Base-by-base conservation (phyloP, 1,140 invertebrate genomes). In the Rhopalosiphum maidis region DNA sequence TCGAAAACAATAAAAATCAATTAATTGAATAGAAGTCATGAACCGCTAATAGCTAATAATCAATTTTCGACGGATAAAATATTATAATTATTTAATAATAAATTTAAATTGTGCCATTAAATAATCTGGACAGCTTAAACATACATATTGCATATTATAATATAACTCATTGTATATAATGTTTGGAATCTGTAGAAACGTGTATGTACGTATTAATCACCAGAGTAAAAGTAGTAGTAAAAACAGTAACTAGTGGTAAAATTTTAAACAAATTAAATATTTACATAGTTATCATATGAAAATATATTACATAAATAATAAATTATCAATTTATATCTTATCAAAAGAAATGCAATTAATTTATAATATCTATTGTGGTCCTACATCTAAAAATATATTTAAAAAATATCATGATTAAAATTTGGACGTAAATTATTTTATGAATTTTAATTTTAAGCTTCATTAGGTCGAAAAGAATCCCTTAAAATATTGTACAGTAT, bases 21-120 rank as follows among this genome's bases (percentile, higher is more conserved):
- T 77, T 18, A 77, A 35, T 15, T n/a, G 15, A 77, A n/a, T 22
- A 77, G 15, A 77, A 77, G 60, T 77, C 60, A n/a, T 77, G 30
- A n/a, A 77, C 60, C 60, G 5, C 30, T 77, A 6, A 77, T n/a
- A 77, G 60, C 60, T n/a, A 18, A 77, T 77, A 77, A 77, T 35
- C 4, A n/a, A 77, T 77, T 77, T 77, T 77, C 15, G 60, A 21
- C 15, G 15, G 30, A 77, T 77, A n/a, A n/a, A n/a, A 18, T 77
- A 68, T n/a, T n/a, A n/a, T 77, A 77, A 68, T 77, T 77, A 77
- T 77, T 77, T n/a, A n/a, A n/a, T n/a, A 77, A 77, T 35, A 77
- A 77, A n/a, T 77, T n/a, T 77, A 21, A 77, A 77, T 18, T n/a
- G 15, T 77, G 4, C 15, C 5, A 15, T n/a, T 30, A 18, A n/a